phyloP scores from a whole-genome alignment of 1,140 invertebrate species.

The Venturia canescens region DNA sequence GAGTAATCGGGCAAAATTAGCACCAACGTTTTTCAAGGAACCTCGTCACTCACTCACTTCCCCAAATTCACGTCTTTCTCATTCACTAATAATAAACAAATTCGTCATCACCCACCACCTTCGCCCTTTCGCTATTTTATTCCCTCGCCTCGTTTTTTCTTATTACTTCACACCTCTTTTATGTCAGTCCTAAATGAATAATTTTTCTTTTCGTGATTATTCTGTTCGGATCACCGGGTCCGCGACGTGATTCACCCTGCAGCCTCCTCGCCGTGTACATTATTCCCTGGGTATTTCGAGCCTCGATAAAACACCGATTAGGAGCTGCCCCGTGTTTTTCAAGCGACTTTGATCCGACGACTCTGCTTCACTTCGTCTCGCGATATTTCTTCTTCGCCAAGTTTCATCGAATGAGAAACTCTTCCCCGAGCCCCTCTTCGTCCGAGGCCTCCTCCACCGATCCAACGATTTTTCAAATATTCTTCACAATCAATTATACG shows the following conservation, averaged over 20 bases:
- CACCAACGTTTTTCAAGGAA: neutral
- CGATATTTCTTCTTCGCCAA: neutral
- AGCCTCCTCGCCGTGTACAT: conserved; percentile 24
- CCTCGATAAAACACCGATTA: neutral
- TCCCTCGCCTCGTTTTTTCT: neutral
- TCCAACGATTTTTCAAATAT: neutral
- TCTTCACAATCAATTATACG: neutral
- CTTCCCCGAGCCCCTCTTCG: neutral
- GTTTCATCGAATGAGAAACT: neutral
- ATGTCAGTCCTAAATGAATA: conserved; percentile 41
- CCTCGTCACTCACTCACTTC: neutral
- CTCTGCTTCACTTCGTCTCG: neutral
- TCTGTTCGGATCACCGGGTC: conserved; percentile 37
- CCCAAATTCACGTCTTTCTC: neutral
- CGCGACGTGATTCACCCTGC: conserved; percentile 35
- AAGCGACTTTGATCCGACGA: neutral
- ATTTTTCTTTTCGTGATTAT: conserved; percentile 32
- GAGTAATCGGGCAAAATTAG: too few species aligned
- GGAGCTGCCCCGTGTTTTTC: neutral
- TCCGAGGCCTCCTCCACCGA: neutral
- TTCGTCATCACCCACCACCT: neutral
- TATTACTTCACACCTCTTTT: neutral
- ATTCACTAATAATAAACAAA: conserved; percentile 8
- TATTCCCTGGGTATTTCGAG: conserved; percentile 18
- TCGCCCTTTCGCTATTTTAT: neutral